phyloP scores from a whole-genome alignment of 53 echinoderm and acorn worm species.

The Echinometra lucunter region DNA sequence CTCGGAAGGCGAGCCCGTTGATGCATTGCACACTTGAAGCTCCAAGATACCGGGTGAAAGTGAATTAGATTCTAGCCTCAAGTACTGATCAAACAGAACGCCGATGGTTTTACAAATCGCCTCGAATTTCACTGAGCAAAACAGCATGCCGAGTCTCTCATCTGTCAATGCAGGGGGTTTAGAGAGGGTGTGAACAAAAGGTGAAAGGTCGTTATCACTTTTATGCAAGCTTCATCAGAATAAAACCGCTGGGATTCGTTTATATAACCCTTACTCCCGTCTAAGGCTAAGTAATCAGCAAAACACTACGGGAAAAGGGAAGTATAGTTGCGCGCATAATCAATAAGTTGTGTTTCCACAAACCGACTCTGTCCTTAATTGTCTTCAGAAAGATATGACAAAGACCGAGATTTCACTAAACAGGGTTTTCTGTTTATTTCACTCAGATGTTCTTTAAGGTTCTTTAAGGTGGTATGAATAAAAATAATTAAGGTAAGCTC shows the following conservation, averaged over 20 bases:
- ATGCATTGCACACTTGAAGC: conserved; percentile 54
- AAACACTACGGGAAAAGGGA: not conserved
- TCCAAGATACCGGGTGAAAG: conserved; percentile 37
- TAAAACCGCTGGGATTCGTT: not conserved
- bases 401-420: not conserved
- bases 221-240: not conserved
- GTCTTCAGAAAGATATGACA: not conserved
- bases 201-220: conserved; percentile 3
- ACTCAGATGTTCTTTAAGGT: no score
- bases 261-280: not conserved
- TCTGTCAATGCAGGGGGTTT: not conserved
- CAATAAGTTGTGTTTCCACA: not conserved
- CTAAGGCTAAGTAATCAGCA: not conserved
- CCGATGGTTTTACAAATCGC: conserved; percentile 48
- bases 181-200: not conserved
- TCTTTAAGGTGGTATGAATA: no score
- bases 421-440: no score
- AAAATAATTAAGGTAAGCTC: no score
- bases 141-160: conserved; percentile 8
- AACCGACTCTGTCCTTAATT: not conserved
- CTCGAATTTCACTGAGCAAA: conserved; percentile 19
- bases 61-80: conserved; percentile 53
- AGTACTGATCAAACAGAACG: conserved; percentile 53
- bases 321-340: no score
- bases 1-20: not conserved